phyloP scores from a whole-genome alignment of 2,888 invertebrate species.

The Melipona bicolor region DNA sequence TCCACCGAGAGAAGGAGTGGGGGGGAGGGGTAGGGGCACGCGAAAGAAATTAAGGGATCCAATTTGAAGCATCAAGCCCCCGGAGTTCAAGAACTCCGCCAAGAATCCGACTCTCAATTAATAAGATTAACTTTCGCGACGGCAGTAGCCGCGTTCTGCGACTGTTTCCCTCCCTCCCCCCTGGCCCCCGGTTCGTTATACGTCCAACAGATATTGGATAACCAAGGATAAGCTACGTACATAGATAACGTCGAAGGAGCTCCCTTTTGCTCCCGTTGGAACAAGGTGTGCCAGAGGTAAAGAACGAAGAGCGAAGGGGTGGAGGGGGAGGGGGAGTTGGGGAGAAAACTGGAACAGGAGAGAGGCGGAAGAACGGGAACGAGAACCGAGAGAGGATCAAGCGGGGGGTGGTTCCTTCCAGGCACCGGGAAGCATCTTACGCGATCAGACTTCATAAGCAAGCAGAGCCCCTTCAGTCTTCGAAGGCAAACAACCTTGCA shows the following conservation, averaged over 20 bases:
- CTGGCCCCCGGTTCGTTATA: background rate
- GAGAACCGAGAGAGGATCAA: slow-evolving; percentile 26
- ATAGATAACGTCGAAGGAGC: slow-evolving; percentile 8
- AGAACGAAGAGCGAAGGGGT: slow-evolving; percentile 32
- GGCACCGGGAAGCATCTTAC: slow-evolving; percentile 65
- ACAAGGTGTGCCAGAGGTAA: slow-evolving; percentile 52
- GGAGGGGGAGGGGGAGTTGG: too few relatives aligned
- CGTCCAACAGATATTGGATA: slow-evolving; percentile 45
- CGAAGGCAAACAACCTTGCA: slow-evolving; percentile 58
- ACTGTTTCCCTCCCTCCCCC: background rate
- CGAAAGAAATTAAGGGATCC: slow-evolving; percentile 24
- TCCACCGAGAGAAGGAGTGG: too few relatives aligned
- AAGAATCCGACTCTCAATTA: slow-evolving; percentile 46
- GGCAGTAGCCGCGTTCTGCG: slow-evolving; percentile 17
- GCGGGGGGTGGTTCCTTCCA: slow-evolving; percentile 10
- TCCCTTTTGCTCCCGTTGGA: background rate
- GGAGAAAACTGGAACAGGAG: background rate
- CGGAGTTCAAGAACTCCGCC: slow-evolving; percentile 1
- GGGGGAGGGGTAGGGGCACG: rapidly evolving
- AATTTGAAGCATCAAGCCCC: slow-evolving; percentile 24
- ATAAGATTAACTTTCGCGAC: slow-evolving; percentile 40
- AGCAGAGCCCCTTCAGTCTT: slow-evolving; percentile 49
- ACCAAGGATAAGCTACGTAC: slow-evolving; percentile 3
- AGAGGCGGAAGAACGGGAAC: background rate
- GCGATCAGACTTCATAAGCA: slow-evolving; percentile 77